Evolutionary conservation across 2,113 vertebrate genomes (phyloP).

Genomic region (Neolamprologus longior): DNA sequence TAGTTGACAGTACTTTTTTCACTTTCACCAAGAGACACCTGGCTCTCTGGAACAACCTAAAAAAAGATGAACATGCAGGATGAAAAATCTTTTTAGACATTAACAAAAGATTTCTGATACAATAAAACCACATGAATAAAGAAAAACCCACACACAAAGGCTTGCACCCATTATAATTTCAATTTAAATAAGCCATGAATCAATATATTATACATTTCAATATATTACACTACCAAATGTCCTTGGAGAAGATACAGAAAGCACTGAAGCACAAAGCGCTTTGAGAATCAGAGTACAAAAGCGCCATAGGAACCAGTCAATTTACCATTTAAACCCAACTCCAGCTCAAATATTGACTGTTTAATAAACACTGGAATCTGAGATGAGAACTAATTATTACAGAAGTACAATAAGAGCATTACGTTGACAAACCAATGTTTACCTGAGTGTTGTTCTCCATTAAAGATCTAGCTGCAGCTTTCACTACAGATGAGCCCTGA

Average conservation of each 20-base stretch:
- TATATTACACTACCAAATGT: background rate
- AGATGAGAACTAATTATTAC: background rate
- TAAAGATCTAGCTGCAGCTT: conserved; percentile 76
- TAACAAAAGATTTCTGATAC: background rate
- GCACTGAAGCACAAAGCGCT: background rate
- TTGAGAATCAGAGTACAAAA: background rate
- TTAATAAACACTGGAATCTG: background rate
- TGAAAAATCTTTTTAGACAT: background rate
- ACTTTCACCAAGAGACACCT: conserved; percentile 56
- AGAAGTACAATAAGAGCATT: background rate
- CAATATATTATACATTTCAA: background rate
- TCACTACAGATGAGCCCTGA: conserved; percentile 79
- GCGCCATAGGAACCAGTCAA: accelerated
- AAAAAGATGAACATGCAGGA: background rate
- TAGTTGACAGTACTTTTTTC: conserved; percentile 34
- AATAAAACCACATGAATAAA: background rate
- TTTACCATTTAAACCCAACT: background rate
- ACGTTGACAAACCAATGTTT: background rate
- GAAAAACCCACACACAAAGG: background rate
- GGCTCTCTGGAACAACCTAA: conserved; percentile 86
- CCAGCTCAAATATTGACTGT: accelerated
- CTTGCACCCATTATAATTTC: accelerated
- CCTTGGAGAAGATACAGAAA: background rate
- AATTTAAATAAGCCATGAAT: background rate
- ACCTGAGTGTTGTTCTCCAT: conserved; percentile 85